Evolutionary conservation across 2,888 invertebrate genomes (phyloP), one percentile per base, ranked within the genome.

Genomic region (Drosophila longiperda): DNA sequence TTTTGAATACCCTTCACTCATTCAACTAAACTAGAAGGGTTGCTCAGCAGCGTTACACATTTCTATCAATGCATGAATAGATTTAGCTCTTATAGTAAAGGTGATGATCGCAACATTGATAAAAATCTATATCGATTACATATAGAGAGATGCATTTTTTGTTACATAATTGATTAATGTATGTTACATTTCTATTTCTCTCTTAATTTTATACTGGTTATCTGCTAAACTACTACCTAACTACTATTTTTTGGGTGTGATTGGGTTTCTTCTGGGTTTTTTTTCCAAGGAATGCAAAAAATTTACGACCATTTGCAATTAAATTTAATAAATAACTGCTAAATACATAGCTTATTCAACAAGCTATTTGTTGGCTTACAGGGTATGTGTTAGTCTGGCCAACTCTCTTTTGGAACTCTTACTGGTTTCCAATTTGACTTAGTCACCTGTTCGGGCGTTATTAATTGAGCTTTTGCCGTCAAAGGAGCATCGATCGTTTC

Each of bases 401-500:
- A 55, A 63, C 34, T 58, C 38, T 63, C 40, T 62, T n/a, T 3
- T 1, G 12, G 32, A 6, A 6, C 20, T 49, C 9, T 50, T 49
- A 65, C 32, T 48, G 45, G 60, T 55, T 70, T 66, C 53, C 70
- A 83, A 73, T 78, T 74, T 73, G 66, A 71, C 70, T 83, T 64
- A 73, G 77, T 70, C 87, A 86, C 69, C 78, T 78, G 87, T 72
- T 80, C 78, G 78, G 80, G 83, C 75, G 72, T 87, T 85, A 87
- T 83, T 87, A 85, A 83, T 83, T 85, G 72, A 80, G 88, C 80
- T 83, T 80, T 80, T 87, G 63, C 50, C 45, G 33, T 29, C 65
- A 59, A 26, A 49, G 64, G 20, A 62, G 54, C 77, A 60, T 58
- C 86, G 68, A 87, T 84, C 87, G 85, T 82, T 72, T 66, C 55